Percentiles rank a stretch among this genome's conserved stretches.
Evolutionary conservation across 2,113 vertebrate genomes (phyloP).

Genomic region (Ellobius talpinus): DNA sequence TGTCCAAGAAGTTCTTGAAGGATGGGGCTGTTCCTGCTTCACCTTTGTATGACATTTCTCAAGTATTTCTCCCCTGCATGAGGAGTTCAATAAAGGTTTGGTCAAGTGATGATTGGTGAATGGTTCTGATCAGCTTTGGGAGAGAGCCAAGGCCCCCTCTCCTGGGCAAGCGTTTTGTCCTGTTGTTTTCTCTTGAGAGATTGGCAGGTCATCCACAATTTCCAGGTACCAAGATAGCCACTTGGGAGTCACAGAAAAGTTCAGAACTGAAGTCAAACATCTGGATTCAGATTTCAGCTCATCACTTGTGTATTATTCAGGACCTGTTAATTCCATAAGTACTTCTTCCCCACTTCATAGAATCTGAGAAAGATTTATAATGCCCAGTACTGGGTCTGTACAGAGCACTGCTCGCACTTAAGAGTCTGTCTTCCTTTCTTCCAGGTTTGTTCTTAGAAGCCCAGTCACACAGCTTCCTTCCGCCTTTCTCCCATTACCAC

Average conservation of each 20-base stretch:
- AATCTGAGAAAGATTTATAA: neutral
- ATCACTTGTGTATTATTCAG: constrained; percentile 36
- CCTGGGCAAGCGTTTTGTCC: neutral
- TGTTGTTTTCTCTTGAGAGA: neutral
- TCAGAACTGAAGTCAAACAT: neutral
- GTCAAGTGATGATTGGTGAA: constrained; percentile 18
- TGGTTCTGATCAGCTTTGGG: constrained; percentile 13
- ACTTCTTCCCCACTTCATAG: neutral
- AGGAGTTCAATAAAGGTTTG: constrained; percentile 70
- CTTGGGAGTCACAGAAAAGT: neutral
- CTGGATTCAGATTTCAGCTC: constrained; percentile 2
- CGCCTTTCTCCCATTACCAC: neutral
- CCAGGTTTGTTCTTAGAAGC: neutral
- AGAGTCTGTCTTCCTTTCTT: neutral
- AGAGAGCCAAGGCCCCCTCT: neutral
- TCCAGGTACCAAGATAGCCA: neutral
- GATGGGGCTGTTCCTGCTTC: neutral
- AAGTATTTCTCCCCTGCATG: neutral
- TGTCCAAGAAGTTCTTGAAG: constrained; percentile 30
- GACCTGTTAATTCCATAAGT: neutral
- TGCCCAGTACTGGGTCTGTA: neutral
- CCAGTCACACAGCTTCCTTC: neutral
- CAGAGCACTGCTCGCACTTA: neutral
- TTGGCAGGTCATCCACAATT: neutral
- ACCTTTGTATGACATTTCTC: constrained; percentile 24